Conservation (phyloP, 1,140 invertebrate species). For the Drosophila sulfurigaster region DNA sequence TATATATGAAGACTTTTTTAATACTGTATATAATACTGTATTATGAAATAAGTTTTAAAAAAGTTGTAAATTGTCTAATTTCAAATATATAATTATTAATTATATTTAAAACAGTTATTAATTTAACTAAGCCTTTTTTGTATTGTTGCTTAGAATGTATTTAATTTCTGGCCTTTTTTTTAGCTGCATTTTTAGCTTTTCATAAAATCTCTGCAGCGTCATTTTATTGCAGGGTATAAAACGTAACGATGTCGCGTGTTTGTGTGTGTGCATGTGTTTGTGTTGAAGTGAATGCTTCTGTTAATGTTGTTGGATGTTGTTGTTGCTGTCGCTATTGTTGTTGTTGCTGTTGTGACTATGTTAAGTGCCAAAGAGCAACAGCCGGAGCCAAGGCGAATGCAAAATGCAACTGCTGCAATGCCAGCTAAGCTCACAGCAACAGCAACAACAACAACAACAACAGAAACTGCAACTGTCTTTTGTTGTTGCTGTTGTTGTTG, state of each 20-base stretch:
- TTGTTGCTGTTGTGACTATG: conserved; percentile 47
- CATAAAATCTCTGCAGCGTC: too few species aligned
- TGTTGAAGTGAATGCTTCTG: conserved; percentile 52
- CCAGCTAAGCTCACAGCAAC: conserved; percentile 26
- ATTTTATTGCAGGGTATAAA: too few species aligned
- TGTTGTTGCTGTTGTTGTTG: conserved; percentile 18
- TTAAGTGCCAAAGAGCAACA: conserved; percentile 84
- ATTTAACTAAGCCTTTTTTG: too few species aligned
- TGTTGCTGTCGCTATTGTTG: conserved; percentile 35
- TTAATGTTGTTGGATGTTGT: conserved; percentile 36
- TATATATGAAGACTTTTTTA: too few species aligned
- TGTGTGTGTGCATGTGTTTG: conserved; percentile 19
- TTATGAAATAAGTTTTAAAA: too few species aligned
- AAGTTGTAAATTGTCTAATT: too few species aligned
- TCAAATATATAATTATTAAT: too few species aligned
- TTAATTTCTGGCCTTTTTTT: too few species aligned
- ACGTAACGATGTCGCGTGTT: conserved; percentile 6
- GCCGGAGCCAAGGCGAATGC: conserved; percentile 79
- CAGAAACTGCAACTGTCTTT: conserved; percentile 11
- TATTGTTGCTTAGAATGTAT: too few species aligned
- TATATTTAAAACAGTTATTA: too few species aligned
- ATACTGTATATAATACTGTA: too few species aligned
- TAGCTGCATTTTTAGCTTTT: too few species aligned
- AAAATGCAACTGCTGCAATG: conserved; percentile 61
- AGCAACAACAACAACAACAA: conserved; percentile 19